Conservation (phyloP, 1,140 invertebrate species). For the Drosophila parvula region DNA sequence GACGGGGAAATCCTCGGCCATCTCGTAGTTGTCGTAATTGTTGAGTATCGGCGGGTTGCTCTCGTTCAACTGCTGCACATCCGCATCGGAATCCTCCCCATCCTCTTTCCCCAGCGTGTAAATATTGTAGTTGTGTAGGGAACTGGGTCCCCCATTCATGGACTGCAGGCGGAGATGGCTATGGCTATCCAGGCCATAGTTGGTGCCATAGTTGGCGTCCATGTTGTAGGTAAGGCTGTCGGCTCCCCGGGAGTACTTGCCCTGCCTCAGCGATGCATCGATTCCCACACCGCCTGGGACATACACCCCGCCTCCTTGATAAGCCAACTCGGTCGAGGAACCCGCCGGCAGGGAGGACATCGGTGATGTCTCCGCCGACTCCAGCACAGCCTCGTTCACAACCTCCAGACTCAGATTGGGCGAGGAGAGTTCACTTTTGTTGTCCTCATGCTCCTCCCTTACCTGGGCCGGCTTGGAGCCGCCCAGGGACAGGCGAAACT, state of each 20-base stretch:
- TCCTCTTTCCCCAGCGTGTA: conserved; percentile 52
- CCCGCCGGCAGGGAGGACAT: conserved; percentile 48
- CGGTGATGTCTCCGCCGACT: conserved; percentile 55
- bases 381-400: conserved; percentile 67
- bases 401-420: conserved; percentile 77
- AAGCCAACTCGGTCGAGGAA: conserved; percentile 9
- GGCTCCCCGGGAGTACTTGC: conserved; percentile 40
- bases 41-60: conserved; percentile 78
- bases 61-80: conserved; percentile 65
- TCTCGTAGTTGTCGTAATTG: conserved; percentile 80
- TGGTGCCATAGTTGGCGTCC: conserved; percentile 38
- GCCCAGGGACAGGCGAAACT: conserved; percentile 69
- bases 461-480: conserved; percentile 67
- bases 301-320: conserved; percentile 22
- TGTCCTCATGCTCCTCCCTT: conserved; percentile 73
- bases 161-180: conserved; percentile 49
- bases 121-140: conserved; percentile 68
- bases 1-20: conserved; percentile 83
- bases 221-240: conserved; percentile 25
- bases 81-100: conserved; percentile 11
- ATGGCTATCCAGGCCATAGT: conserved; percentile 35
- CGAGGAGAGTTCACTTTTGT: conserved; percentile 68
- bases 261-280: conserved; percentile 36
- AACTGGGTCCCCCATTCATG: conserved; percentile 61
- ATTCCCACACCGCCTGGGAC: not conserved